Evolutionary conservation across 2,797 vertebrate genomes (phyloP).

Genomic region (Sebastes cheni): DNA sequence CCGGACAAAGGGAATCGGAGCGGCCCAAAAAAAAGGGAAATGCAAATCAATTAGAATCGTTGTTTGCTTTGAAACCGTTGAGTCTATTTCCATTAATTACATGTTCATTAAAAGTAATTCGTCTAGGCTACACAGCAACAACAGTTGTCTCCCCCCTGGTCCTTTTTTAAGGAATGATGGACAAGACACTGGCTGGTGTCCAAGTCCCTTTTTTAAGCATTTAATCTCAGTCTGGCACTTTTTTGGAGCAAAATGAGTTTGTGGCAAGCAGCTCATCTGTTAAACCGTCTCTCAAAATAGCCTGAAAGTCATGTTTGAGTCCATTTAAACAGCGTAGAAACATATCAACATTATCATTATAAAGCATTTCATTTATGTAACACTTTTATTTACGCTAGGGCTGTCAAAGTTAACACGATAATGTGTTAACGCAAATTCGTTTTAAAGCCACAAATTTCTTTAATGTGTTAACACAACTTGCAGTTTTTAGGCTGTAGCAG

Average conservation of each 20-base stretch:
- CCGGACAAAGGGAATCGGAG: conserved; percentile 90
- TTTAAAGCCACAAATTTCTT: too few species aligned
- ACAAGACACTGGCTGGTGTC: conserved; percentile 61
- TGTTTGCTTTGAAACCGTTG: conserved; percentile 99
- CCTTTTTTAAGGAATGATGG: conserved; percentile 46
- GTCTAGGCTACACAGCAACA: conserved; percentile 89
- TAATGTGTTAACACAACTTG: too few species aligned
- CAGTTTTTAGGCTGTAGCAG: too few species aligned
- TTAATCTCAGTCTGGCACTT: conserved; percentile 35
- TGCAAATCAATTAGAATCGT: conserved; percentile 99
- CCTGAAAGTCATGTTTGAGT: background rate
- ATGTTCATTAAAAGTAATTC: conserved; percentile 99
- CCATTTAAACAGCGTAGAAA: background rate
- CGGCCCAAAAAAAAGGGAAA: conserved; percentile 86
- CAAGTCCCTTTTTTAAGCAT: conserved; percentile 34
- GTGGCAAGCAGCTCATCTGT: background rate
- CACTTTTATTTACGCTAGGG: background rate
- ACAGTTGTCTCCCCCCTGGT: conserved; percentile 87
- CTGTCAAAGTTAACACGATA: too few species aligned
- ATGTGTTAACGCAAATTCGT: too few species aligned
- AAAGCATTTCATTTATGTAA: conserved; percentile 1
- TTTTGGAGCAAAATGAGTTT: background rate
- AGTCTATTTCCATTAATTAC: conserved; percentile 99
- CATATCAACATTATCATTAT: background rate
- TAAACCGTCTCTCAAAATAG: background rate